Percentiles rank a stretch among this genome's conserved stretches.
These are phyloP conservation scores for Rynchops niger DNA, from an alignment of 2,113 vertebrate genomes.

Conservation along the genomic window DNA sequence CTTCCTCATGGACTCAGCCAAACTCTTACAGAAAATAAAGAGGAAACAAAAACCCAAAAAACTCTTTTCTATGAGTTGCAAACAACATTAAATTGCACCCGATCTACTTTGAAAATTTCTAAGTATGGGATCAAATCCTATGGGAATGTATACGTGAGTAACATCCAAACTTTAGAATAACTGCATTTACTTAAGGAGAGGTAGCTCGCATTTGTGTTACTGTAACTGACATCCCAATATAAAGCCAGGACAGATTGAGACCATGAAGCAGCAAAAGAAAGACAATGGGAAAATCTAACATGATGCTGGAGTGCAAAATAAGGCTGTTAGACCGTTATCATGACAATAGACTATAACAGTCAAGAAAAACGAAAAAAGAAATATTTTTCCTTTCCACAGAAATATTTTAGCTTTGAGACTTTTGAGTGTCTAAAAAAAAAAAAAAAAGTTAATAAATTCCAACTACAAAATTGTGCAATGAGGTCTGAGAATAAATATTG, in stretches of 20 bases:
- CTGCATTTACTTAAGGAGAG: not conserved
- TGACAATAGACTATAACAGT: not conserved
- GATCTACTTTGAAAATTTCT: not conserved
- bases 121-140: not conserved
- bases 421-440: not conserved
- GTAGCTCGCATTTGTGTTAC: not conserved
- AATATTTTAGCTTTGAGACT: not conserved
- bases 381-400: not conserved
- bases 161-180: not conserved
- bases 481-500: not conserved
- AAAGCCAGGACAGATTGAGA: not conserved
- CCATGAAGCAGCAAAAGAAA: not conserved
- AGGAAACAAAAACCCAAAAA: no score
- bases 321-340: not conserved
- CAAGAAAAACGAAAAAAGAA: not conserved
- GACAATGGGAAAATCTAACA: not conserved
- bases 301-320: not conserved
- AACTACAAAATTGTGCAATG: not conserved
- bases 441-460: not conserved
- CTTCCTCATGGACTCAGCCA: not conserved
- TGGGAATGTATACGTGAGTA: rapidly evolving
- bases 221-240: not conserved
- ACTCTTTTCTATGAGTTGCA: not conserved
- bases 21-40: not conserved
- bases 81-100: rapidly evolving